phyloP scores from a whole-genome alignment of 2,113 vertebrate genomes.

The Lycocorax pyrrhopterus region DNA sequence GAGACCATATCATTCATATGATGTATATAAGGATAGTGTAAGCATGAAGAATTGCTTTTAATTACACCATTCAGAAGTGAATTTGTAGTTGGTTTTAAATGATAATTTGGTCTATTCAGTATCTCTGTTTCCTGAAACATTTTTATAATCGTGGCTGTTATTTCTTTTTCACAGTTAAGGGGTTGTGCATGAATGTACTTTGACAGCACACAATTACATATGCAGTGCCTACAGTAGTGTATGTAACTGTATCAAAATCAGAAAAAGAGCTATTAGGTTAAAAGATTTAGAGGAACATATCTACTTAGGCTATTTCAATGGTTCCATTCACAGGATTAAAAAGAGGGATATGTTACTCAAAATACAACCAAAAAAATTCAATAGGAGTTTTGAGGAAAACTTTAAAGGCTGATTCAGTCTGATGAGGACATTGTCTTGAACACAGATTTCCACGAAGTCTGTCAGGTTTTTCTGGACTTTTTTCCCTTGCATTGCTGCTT shows the following conservation, averaged over 20 bases:
- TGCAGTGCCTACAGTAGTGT: neutral
- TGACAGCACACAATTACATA: neutral
- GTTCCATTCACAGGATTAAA: neutral
- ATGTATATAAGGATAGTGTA: neutral
- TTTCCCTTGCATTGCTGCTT: neutral
- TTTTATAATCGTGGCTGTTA: neutral
- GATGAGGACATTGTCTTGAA: neutral
- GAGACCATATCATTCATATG: neutral
- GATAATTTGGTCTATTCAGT: neutral
- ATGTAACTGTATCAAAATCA: neutral
- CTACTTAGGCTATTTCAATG: neutral
- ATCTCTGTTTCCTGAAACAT: neutral
- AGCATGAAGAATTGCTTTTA: neutral
- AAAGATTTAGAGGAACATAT: neutral
- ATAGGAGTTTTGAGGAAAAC: neutral
- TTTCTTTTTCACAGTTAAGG: neutral
- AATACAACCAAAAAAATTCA: neutral
- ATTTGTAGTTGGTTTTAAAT: neutral
- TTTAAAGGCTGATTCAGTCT: neutral
- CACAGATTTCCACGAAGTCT: neutral
- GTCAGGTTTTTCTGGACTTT: neutral
- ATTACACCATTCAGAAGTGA: neutral
- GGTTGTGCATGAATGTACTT: neutral
- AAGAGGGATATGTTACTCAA: neutral
- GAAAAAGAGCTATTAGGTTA: neutral